phyloP scores from a whole-genome alignment of 1,140 invertebrate species.

The Microvelia longipes region DNA sequence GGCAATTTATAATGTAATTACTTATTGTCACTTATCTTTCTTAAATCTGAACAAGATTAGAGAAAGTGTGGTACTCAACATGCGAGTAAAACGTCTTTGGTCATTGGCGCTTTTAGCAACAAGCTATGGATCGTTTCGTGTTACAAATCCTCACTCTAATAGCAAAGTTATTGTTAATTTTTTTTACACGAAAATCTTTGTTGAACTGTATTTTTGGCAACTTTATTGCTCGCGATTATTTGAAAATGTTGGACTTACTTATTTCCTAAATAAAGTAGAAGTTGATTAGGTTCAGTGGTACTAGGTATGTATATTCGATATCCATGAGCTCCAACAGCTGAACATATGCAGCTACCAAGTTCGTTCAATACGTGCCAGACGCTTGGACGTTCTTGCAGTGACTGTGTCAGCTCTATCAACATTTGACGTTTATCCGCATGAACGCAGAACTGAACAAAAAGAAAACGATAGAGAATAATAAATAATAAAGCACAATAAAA shows the following conservation, averaged over 20 bases:
- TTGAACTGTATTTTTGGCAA: too few species aligned
- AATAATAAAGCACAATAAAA: neutral
- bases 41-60: too few species aligned
- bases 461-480: neutral
- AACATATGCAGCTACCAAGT: slow-evolving; percentile 40
- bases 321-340: slow-evolving; percentile 41
- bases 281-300: slow-evolving; percentile 21
- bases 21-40: too few species aligned
- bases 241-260: slow-evolving; percentile 22
- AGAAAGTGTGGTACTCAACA: too few species aligned
- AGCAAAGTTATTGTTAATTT: too few species aligned
- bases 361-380: slow-evolving; percentile 42
- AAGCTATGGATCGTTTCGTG: too few species aligned
- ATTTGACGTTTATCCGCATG: slow-evolving; percentile 45
- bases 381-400: slow-evolving; percentile 35
- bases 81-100: too few species aligned
- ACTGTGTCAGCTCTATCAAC: slow-evolving; percentile 41
- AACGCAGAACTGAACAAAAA: slow-evolving; percentile 35
- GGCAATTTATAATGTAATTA: too few species aligned
- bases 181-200: too few species aligned
- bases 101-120: too few species aligned
- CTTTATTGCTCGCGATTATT: too few species aligned
- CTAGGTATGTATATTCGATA: slow-evolving; percentile 37
- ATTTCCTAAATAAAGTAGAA: slow-evolving; percentile 27
- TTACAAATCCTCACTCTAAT: too few species aligned